A percentile compares a stretch with the other conserved stretches of the same genome.
Conservation (phyloP, 2,888 invertebrate species). For the Ecdyonurus torrentis region DNA sequence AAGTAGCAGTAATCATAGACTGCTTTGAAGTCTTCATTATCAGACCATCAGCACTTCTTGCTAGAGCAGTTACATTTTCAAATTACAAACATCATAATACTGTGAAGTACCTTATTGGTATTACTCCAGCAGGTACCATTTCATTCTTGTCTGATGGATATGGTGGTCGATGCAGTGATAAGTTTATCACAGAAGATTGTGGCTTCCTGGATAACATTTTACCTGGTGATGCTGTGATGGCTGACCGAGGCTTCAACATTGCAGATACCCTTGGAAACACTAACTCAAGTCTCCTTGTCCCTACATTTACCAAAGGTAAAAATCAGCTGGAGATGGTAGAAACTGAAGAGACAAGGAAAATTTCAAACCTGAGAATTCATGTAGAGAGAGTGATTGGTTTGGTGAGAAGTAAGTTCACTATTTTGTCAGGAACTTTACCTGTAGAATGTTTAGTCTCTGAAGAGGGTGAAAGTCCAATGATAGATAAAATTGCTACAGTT, state of each 20-base stretch:
- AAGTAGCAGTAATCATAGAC: constrained; percentile 3
- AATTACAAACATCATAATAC: constrained; percentile 12
- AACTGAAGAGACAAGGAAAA: constrained; percentile 1
- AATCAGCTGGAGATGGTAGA: not conserved
- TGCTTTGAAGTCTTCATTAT: constrained; percentile 7
- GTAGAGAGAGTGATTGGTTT: constrained; percentile 1
- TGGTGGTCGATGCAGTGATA: constrained; percentile 12
- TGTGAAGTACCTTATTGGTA: constrained; percentile 12
- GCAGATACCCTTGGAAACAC: constrained; percentile 2
- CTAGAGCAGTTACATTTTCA: constrained; percentile 2
- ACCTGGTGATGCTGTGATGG: constrained; percentile 11
- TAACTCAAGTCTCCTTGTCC: not conserved
- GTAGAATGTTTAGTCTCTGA: not conserved
- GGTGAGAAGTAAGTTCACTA: not conserved
- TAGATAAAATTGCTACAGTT: not conserved
- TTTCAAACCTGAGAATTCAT: constrained; percentile 3
- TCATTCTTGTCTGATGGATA: constrained; percentile 12
- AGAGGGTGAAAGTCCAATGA: not conserved
- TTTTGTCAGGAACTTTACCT: not conserved
- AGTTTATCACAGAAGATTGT: constrained; percentile 8
- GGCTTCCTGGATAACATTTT: constrained; percentile 9
- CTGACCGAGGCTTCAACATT: constrained; percentile 13
- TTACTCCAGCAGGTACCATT: constrained; percentile 12
- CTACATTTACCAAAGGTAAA: not conserved
- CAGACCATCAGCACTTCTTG: not conserved